A percentile compares a stretch with the other conserved stretches of the same genome.
phyloP scores from a whole-genome alignment of 2,888 invertebrate species.

The Conomelus anceps region DNA sequence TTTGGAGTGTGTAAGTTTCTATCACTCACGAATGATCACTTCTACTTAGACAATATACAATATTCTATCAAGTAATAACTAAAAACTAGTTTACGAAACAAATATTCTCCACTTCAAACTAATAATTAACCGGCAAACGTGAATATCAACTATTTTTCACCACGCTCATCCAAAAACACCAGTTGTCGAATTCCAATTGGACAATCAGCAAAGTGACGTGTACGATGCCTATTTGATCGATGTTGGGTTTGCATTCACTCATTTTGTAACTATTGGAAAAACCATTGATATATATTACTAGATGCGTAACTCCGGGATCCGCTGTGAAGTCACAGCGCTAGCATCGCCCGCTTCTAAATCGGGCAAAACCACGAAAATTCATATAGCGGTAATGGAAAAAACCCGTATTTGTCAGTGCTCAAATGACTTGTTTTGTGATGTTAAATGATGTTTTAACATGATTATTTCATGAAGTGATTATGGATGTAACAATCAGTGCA shows the following conservation, averaged over 20 bases:
- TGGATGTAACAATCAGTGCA: no score
- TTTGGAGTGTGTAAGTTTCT: not conserved
- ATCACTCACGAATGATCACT: not conserved
- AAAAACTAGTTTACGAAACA: not conserved
- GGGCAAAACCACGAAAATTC: no score
- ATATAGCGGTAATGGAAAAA: no score
- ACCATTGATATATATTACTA: no score
- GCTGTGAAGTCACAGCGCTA: no score
- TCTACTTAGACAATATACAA: not conserved
- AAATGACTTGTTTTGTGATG: no score
- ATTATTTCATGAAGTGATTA: no score
- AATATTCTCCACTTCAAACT: not conserved
- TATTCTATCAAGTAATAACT: not conserved
- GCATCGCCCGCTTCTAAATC: no score
- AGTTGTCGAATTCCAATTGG: slow-evolving; percentile 8
- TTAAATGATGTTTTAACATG: no score
- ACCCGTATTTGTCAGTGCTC: no score
- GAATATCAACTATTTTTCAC: not conserved
- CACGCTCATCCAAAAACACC: slow-evolving; percentile 6
- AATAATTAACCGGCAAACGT: not conserved
- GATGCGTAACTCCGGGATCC: no score
- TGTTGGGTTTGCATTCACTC: not conserved
- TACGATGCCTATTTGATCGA: not conserved
- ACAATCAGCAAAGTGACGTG: not conserved
- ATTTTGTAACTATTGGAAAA: no score